Base-by-base conservation (phyloP, 2,797 vertebrate species). In the Pseudochirops corinnae region DNA sequence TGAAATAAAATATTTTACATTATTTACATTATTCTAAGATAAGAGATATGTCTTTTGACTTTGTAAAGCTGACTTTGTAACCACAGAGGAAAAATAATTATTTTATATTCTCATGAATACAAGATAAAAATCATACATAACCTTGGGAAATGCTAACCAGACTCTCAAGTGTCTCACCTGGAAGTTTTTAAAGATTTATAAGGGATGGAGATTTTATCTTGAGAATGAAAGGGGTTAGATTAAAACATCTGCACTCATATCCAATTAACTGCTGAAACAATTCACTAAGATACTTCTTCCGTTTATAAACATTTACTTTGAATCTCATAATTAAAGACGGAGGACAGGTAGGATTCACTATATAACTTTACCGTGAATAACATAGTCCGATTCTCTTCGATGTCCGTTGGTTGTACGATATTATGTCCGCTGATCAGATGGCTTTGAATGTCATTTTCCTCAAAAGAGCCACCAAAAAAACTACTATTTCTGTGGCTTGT, bases 361-460 rank as follows among this genome's bases (percentile, higher is more conserved):
- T 28, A 92, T 31, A 82, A 93, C 90, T 98, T 99, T 99, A 99
- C 99, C 99, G 98, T 99, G 93, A 99, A 99, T 92, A 99, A 98
- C 99, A 99, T 99, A 56, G 99, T 99, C 98, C 99, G 99, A 99
- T 99, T 99, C 98, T 99, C 99, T 98, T 99, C 99, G 46, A 99
- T 99, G 96, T 99, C 99, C 94, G 99, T 99, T 24, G 99, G 99
- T 98, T 99, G 99, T 24, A 99, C 99, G 53, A 99, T 99, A 53
- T 98, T 98, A 2, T 99, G 99, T 13, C 98, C 99, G 0, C 98
- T 98, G 90, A 99, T 96, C 93, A 98, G 98, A 3, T 99, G 99
- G 95, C 98, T 99, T 96, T 99, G 99, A 55, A 99, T 98, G 52
- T 99, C 99, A 33, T 99, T 99, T 97, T 99, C 99, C 96, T 99